Evolutionary conservation across 2,888 invertebrate species (phyloP).

Genomic region (Oscheius sp.): DNA sequence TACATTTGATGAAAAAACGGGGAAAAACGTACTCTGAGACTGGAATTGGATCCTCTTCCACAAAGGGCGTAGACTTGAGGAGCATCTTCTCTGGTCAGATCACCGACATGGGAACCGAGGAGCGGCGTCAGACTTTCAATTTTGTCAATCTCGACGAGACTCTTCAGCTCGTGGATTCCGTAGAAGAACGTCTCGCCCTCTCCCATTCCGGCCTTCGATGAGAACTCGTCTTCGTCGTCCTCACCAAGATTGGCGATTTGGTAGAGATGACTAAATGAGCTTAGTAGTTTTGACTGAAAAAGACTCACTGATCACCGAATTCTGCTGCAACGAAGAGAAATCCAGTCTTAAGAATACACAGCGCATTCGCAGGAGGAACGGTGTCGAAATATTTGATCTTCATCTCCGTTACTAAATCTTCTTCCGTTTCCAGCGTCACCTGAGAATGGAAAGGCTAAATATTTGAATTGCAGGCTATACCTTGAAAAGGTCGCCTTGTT

Average conservation of each 20-base stretch:
- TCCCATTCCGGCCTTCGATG: conserved; percentile 84
- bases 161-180: conserved; percentile 90
- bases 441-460: not conserved
- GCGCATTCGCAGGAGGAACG: conserved; percentile 92
- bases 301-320: conserved; percentile 98
- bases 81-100: conserved; percentile 92
- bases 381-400: conserved; percentile 99
- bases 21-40: conserved; percentile 79
- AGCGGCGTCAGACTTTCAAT: conserved; percentile 67
- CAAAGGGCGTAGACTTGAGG: conserved; percentile 96
- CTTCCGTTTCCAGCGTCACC: conserved; percentile 90
- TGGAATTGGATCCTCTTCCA: conserved; percentile 93
- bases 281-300: not conserved
- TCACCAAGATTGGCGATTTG: conserved; percentile 99
- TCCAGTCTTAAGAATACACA: conserved; percentile 98
- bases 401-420: conserved; percentile 96
- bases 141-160: conserved; percentile 90
- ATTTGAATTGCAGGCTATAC: conserved; percentile 76
- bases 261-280: conserved; percentile 85
- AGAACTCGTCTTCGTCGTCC: conserved; percentile 98
- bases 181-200: conserved; percentile 99
- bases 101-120: conserved; percentile 73
- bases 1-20: not conserved
- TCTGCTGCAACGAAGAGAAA: conserved; percentile 98
- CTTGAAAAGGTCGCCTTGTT: conserved; percentile 96